phyloP scores from a whole-genome alignment of 2,888 invertebrate genomes.

The Rotaria socialis region DNA sequence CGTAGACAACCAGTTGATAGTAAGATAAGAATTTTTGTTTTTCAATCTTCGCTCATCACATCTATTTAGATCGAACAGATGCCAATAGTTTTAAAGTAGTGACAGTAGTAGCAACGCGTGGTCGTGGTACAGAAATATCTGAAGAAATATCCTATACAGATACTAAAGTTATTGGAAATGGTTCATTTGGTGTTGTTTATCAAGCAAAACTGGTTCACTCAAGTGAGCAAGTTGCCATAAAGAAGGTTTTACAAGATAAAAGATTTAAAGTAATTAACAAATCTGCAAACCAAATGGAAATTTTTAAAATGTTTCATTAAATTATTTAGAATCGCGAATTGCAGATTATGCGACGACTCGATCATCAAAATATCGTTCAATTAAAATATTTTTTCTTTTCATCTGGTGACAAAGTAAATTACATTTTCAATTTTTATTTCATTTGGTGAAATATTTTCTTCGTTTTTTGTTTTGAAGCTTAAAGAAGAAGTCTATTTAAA shows the following conservation, averaged over 20 bases:
- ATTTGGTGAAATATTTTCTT: no score
- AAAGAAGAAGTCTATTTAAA: conserved; percentile 91
- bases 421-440: no score
- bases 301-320: no score
- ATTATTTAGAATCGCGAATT: conserved; percentile 81
- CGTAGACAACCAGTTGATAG: conserved; percentile 28
- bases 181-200: conserved; percentile 99
- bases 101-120: conserved; percentile 45
- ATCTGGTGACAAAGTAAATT: conserved; percentile 35
- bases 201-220: conserved; percentile 90
- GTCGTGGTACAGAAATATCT: conserved; percentile 79
- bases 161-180: conserved; percentile 98
- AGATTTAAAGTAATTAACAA: conserved; percentile 80
- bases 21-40: background rate
- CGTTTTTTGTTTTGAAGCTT: background rate
- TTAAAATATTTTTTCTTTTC: conserved; percentile 99
- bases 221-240: conserved; percentile 95
- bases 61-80: conserved; percentile 14
- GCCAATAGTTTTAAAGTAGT: conserved; percentile 28
- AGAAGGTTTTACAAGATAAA: conserved; percentile 99
- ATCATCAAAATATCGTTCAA: conserved; percentile 99
- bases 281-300: no score
- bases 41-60: background rate
- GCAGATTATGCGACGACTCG: conserved; percentile 98
- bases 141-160: conserved; percentile 94